phyloP scores from a whole-genome alignment of 2,888 invertebrate species.

The Seladonia tumulorum region DNA sequence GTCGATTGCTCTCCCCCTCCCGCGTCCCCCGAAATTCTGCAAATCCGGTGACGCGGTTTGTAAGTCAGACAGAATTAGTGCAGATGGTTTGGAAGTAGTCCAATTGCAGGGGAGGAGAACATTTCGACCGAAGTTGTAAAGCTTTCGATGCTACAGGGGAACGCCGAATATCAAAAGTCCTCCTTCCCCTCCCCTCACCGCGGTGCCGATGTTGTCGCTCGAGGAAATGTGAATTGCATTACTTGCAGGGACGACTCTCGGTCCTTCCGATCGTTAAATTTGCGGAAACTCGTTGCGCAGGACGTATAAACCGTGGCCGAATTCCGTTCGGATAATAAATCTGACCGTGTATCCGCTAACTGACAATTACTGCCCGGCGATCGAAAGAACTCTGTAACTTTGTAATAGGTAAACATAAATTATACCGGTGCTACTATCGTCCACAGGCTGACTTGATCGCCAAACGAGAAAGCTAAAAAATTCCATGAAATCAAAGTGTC shows the following conservation, averaged over 20 bases:
- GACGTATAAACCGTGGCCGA: slow-evolving; percentile 6
- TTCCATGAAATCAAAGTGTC: too few relatives aligned
- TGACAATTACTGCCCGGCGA: background rate
- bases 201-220: slow-evolving; percentile 37
- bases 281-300: slow-evolving; percentile 18
- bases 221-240: slow-evolving; percentile 53
- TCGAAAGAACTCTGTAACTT: background rate
- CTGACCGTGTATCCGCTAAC: background rate
- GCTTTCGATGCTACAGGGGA: slow-evolving; percentile 38
- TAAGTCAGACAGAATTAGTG: slow-evolving; percentile 54
- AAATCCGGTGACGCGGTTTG: slow-evolving; percentile 48
- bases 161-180: slow-evolving; percentile 40
- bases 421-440: background rate
- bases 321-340: background rate
- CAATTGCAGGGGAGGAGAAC: slow-evolving; percentile 30
- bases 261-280: slow-evolving; percentile 46
- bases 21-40: slow-evolving; percentile 40
- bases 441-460: too few relatives aligned
- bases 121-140: slow-evolving; percentile 51
- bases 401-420: background rate
- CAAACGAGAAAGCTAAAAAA: too few relatives aligned
- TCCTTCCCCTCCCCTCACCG: background rate
- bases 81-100: slow-evolving; percentile 58
- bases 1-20: slow-evolving; percentile 42
- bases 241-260: slow-evolving; percentile 24